Percentiles rank a stretch among this genome's conserved stretches.
These are phyloP conservation scores for Tromatobia lineatoria DNA, from an alignment of 2,888 invertebrate genomes.

Conservation along the genomic window DNA sequence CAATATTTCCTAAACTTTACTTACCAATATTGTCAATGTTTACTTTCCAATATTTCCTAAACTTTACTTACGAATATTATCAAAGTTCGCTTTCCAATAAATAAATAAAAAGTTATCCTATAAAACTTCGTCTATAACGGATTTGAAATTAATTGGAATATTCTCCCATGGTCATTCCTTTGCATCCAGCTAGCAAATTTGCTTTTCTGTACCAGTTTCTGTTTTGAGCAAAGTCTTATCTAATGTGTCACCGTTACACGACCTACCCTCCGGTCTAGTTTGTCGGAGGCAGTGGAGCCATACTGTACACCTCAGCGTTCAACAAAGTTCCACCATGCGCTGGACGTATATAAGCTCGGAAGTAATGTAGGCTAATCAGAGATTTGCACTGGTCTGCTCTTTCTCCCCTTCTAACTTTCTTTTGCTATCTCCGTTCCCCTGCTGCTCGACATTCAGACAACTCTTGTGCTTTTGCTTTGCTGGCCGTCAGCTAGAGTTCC, in stretches of 20 bases:
- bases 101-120: too few relatives aligned
- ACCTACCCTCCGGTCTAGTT: background rate
- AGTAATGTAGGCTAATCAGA: constrained; percentile 81
- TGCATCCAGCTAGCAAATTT: background rate
- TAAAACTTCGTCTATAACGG: too few relatives aligned
- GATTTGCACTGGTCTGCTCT: constrained; percentile 70
- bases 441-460: constrained; percentile 2
- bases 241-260: background rate
- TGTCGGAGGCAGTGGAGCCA: background rate
- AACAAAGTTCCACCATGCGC: constrained; percentile 61
- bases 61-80: too few relatives aligned
- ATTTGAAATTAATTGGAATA: too few relatives aligned
- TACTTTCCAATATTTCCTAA: too few relatives aligned
- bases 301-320: background rate
- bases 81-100: too few relatives aligned
- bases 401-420: constrained; percentile 35
- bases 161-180: background rate
- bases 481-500: background rate
- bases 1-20: too few relatives aligned
- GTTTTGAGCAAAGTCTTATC: background rate
- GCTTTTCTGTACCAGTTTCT: background rate
- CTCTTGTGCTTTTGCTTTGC: constrained; percentile 33
- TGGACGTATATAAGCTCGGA: constrained; percentile 66
- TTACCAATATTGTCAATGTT: too few relatives aligned
- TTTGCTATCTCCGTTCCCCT: constrained; percentile 51